Evolutionary conservation across 2,888 invertebrate species (phyloP).

Genomic region (Pardosa pseudoannulata): DNA sequence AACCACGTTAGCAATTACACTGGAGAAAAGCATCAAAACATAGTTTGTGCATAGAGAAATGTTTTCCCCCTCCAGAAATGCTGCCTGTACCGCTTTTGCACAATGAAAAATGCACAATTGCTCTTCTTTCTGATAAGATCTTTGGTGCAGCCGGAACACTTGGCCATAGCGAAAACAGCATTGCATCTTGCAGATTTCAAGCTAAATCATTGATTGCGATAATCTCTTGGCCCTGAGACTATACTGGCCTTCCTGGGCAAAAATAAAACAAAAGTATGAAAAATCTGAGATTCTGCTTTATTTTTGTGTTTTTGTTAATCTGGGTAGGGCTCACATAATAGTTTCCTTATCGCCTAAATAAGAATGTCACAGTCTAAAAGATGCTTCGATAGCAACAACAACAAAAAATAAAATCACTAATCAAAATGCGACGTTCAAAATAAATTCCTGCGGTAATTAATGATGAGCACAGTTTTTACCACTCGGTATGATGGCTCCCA

Average conservation of each 20-base stretch:
- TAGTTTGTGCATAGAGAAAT: neutral
- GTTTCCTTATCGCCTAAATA: constrained; percentile 22
- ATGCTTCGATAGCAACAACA: neutral
- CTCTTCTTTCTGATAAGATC: neutral
- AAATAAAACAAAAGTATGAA: neutral
- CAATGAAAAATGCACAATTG: neutral
- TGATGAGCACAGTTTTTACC: constrained; percentile 27
- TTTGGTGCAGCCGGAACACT: constrained; percentile 7
- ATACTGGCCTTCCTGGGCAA: neutral
- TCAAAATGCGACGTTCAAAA: constrained; percentile 25
- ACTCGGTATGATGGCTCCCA: constrained; percentile 16
- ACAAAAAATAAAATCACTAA: constrained; percentile 9
- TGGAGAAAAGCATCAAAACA: constrained; percentile 2
- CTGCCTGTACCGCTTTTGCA: neutral
- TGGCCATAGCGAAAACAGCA: neutral
- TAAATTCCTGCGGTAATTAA: constrained; percentile 18
- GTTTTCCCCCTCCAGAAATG: neutral
- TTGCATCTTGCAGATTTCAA: neutral
- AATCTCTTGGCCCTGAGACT: constrained; percentile 8
- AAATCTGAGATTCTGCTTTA: neutral
- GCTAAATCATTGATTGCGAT: constrained; percentile 8
- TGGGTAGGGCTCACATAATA: constrained; percentile 22
- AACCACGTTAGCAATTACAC: constrained; percentile 1
- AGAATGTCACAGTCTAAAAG: constrained; percentile 8
- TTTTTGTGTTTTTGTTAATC: neutral